These are phyloP conservation scores for Pampusana beccarii DNA, from an alignment of 2,113 vertebrate species.

Conservation along the genomic window DNA sequence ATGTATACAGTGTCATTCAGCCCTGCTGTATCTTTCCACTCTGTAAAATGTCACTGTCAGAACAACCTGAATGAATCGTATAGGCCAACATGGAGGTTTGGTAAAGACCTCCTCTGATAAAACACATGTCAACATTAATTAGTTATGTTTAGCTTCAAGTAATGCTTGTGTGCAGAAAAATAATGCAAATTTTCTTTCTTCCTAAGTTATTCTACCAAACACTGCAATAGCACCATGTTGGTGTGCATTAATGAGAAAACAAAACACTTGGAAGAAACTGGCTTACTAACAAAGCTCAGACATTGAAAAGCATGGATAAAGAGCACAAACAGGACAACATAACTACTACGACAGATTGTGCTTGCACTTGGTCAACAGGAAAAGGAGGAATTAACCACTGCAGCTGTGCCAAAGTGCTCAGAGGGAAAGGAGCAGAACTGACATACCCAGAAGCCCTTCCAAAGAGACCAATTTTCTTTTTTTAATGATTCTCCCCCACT, in stretches of 20 bases:
- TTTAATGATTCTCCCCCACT: too few relatives aligned
- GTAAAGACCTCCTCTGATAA: background rate
- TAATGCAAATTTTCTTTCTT: constrained; percentile 1
- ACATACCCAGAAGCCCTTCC: background rate
- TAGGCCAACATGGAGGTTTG: background rate
- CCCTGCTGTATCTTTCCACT: constrained; percentile 25
- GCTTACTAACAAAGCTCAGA: background rate
- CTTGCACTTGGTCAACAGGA: background rate
- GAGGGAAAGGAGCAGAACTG: background rate
- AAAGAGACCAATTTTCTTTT: background rate
- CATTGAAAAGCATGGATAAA: background rate
- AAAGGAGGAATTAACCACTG: background rate
- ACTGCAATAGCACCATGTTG: background rate
- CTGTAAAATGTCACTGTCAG: constrained; percentile 35
- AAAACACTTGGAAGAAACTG: background rate
- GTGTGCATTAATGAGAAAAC: background rate
- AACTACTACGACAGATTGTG: background rate
- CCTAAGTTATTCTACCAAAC: background rate
- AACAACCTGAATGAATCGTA: background rate
- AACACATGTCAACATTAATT: constrained; percentile 24
- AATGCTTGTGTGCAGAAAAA: background rate
- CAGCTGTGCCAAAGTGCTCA: background rate
- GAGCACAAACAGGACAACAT: background rate
- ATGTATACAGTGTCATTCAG: background rate
- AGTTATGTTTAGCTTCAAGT: constrained; percentile 15